phyloP scores from a whole-genome alignment of 1,140 invertebrate species.

The Wasmannia auropunctata region DNA sequence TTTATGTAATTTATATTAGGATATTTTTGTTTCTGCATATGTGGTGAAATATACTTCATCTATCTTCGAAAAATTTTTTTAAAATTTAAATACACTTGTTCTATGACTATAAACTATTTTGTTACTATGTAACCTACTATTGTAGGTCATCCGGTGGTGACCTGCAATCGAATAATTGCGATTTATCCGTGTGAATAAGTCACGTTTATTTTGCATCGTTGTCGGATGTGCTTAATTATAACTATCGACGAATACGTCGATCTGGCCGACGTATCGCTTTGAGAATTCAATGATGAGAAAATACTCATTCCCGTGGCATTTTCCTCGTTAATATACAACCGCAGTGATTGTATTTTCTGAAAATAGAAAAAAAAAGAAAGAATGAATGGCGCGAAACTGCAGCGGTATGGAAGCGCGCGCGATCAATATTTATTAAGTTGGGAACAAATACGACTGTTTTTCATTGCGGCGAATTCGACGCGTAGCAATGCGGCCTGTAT shows the following conservation, averaged over 20 bases:
- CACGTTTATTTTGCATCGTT: slow-evolving; percentile 39
- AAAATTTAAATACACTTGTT: neutral
- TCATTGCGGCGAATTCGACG: slow-evolving; percentile 64
- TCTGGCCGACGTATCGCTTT: neutral
- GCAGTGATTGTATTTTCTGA: slow-evolving; percentile 38
- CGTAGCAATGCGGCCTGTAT: slow-evolving; percentile 54
- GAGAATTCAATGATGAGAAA: slow-evolving; percentile 44
- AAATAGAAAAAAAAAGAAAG: slow-evolving; percentile 22
- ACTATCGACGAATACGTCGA: neutral
- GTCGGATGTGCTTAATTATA: slow-evolving; percentile 21
- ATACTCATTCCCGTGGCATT: neutral
- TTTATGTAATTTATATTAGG: neutral
- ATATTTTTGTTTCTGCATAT: neutral
- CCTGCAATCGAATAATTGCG: slow-evolving; percentile 41
- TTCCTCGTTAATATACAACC: slow-evolving; percentile 24
- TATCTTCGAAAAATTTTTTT: neutral
- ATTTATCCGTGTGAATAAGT: slow-evolving; percentile 67
- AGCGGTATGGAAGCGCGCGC: neutral
- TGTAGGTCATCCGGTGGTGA: neutral
- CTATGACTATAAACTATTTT: neutral
- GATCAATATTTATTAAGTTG: slow-evolving; percentile 58
- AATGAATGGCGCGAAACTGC: slow-evolving; percentile 23
- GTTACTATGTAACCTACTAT: neutral
- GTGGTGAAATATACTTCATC: neutral
- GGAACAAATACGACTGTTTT: slow-evolving; percentile 65